A percentile compares a stretch with the other conserved stretches of the same genome.
Evolutionary conservation across 2,113 vertebrate genomes (phyloP).

Genomic region (Delphinapterus leucas): DNA sequence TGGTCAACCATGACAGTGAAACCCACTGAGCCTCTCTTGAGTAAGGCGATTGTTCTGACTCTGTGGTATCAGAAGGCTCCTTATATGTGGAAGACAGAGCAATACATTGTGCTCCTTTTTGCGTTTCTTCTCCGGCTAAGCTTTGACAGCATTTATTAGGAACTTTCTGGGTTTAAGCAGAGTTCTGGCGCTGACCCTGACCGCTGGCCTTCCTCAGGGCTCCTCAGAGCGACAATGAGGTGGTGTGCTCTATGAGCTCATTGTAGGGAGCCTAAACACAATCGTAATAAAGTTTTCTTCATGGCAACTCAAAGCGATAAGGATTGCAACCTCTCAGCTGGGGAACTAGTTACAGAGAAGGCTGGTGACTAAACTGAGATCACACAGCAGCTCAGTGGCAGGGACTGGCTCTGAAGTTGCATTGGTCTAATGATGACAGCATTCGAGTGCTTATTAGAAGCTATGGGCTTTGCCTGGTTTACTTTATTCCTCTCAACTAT

Average conservation of each 20-base stretch:
- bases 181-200: background rate
- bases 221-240: background rate
- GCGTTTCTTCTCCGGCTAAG: background rate
- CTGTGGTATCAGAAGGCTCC: background rate
- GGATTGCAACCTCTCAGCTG: background rate
- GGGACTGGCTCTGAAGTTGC: background rate
- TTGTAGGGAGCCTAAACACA: background rate
- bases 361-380: background rate
- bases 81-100: conserved; percentile 1
- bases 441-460: background rate
- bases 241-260: background rate
- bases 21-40: background rate
- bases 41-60: background rate
- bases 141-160: background rate
- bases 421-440: background rate
- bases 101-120: background rate
- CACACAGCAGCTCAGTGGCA: background rate
- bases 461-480: background rate
- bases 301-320: background rate
- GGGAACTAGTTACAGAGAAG: background rate
- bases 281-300: background rate
- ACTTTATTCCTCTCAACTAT: background rate
- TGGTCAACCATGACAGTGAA: background rate
- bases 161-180: background rate
- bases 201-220: background rate